Percentiles rank a stretch among this genome's conserved stretches.
Evolutionary conservation across 2,888 invertebrate genomes (phyloP).

Genomic region (Calephelis perditalis): DNA sequence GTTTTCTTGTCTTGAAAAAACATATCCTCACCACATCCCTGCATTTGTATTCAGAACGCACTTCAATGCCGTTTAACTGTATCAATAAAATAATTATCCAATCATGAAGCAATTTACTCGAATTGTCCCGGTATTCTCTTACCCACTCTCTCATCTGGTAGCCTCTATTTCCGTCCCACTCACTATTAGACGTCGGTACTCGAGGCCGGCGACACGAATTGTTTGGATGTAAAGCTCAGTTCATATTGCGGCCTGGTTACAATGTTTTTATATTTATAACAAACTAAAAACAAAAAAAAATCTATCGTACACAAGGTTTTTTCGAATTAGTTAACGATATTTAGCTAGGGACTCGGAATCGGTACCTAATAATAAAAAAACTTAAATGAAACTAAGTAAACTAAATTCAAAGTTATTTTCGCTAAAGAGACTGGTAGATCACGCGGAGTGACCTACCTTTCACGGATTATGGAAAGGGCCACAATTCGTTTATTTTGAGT

Average conservation of each 20-base stretch:
- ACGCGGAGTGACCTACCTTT: no score
- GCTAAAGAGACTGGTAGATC: no score
- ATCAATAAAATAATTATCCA: conserved; percentile 77
- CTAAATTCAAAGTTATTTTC: no score
- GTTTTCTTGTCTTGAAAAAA: no score
- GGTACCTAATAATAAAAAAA: no score
- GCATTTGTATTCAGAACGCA: conserved; percentile 32
- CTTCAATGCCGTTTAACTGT: conserved; percentile 61
- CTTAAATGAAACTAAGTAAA: no score
- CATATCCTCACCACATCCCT: conserved; percentile 25
- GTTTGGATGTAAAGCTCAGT: conserved; percentile 14
- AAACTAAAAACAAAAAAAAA: no score
- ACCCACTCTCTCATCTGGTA: conserved; percentile 34
- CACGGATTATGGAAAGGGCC: no score
- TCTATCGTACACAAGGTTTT: no score
- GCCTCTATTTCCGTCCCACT: conserved; percentile 36
- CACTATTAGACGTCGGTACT: conserved; percentile 7
- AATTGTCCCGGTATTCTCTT: conserved; percentile 47
- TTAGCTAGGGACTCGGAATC: no score
- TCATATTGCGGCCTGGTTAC: not conserved
- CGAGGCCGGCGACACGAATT: conserved; percentile 32
- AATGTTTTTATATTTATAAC: not conserved
- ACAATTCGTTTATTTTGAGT: no score
- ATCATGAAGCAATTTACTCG: conserved; percentile 70
- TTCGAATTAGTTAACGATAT: no score